Percentiles rank a stretch among this genome's conserved stretches.
phyloP scores from a whole-genome alignment of 2,888 invertebrate species.

The Osmoderma eremita region DNA sequence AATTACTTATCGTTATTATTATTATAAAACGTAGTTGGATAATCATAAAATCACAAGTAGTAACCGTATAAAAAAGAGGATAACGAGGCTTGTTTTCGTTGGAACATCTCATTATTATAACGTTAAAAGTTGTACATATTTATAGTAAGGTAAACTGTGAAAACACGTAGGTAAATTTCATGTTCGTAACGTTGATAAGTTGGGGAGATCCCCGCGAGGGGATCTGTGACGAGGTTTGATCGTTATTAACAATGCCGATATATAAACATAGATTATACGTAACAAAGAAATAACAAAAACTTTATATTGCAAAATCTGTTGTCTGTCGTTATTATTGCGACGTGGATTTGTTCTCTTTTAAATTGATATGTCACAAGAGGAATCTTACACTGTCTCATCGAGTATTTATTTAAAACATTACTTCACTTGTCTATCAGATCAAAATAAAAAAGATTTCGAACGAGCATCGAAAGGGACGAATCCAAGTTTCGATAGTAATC shows the following conservation, averaged over 20 bases:
- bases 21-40: conserved; percentile 7
- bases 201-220: too few species aligned
- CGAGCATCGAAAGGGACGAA: conserved; percentile 8
- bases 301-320: neutral
- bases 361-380: neutral
- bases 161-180: conserved; percentile 25
- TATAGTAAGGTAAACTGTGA: conserved; percentile 33
- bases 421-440: neutral
- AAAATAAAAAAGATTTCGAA: too few species aligned
- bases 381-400: neutral
- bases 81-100: conserved; percentile 25
- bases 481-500: neutral
- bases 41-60: conserved; percentile 1
- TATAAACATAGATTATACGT: too few species aligned
- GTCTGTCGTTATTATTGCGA: neutral
- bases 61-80: conserved; percentile 2
- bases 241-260: too few species aligned
- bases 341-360: conserved; percentile 21
- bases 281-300: conserved; percentile 1
- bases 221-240: too few species aligned
- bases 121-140: conserved; percentile 29
- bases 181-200: conserved; percentile 14
- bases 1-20: neutral
- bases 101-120: conserved; percentile 23
- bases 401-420: neutral